Conservation (phyloP, 2,797 vertebrate genomes). For the Phoeniculus purpureus region DNA sequence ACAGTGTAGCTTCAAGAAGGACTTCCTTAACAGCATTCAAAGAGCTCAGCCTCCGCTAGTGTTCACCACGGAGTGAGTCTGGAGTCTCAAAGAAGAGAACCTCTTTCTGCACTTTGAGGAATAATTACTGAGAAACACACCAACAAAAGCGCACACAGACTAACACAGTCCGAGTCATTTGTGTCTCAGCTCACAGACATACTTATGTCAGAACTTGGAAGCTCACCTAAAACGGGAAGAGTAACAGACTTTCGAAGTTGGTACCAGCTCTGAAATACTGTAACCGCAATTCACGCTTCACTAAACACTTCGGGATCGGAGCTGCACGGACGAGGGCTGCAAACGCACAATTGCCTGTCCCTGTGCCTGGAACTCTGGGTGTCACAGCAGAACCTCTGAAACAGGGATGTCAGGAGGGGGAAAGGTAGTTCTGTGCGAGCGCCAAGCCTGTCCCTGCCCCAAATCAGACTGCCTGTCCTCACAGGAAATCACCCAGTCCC, state of each 20-base stretch:
- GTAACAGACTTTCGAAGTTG: neutral
- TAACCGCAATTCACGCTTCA: fast-evolving
- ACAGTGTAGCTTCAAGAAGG: neutral
- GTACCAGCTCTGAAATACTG: neutral
- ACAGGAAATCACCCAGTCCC: fast-evolving
- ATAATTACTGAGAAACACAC: neutral
- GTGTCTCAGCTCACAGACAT: too few species aligned
- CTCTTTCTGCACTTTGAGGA: neutral
- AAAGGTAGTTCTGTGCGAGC: fast-evolving
- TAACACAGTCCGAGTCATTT: fast-evolving
- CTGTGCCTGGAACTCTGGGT: fast-evolving
- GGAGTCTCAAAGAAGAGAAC: neutral
- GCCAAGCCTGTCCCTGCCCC: fast-evolving
- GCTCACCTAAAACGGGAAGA: neutral
- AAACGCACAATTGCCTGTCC: fast-evolving
- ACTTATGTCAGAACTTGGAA: neutral
- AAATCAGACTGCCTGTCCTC: fast-evolving
- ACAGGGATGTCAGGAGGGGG: fast-evolving
- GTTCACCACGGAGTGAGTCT: fast-evolving
- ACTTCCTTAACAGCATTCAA: neutral
- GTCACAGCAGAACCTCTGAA: fast-evolving
- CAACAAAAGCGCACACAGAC: neutral
- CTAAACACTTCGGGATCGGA: fast-evolving
- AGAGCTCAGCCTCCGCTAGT: neutral
- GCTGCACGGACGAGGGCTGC: neutral